Evolutionary conservation across 2,888 invertebrate species (phyloP), one percentile per base, ranked within the genome.

Genomic region (Bombylius major): DNA sequence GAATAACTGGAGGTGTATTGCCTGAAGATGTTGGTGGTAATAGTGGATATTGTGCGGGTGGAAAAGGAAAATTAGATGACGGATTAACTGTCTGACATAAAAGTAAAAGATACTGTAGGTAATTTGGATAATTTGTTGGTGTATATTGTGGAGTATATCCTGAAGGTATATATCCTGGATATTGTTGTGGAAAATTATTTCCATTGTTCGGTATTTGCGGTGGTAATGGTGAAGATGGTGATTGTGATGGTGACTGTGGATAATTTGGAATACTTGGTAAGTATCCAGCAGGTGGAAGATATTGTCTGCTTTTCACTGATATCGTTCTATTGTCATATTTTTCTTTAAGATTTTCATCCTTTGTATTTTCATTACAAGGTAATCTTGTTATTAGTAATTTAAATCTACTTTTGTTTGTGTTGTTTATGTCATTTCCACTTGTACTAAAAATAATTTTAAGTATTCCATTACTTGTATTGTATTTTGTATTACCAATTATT

Each of bases 321-420:
- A 23, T 23, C 23, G 23, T 23, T 23, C 23, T 23, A 23, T 23
- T 23, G 23, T 23, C 3, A 23, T 23, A 23, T 1, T 23, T 23
- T 23, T 23, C 23, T 23, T 23, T 1, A 23, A 23, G 23, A 23
- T 23, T 23, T 23, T 23, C 23, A 23, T 23, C 23, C 23, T 23
- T 23, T 23, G 23, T 23, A 23, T 23, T 23, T 23, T 23, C 23
- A 23, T 23, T 23, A 23, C 78, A 78, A 1, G 77, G 72, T 58
- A 73, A 62, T 34, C 79, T 72, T 0, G 77, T 79, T 1, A 82
- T 72, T 46, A 79, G 64, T 60, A 82, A 70, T 48, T 75, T 75
- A 62, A 79, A 82, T 3, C 79, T 71, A 2, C 61, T 65, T 9
- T 70, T 69, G 0, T 67, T 64, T 1, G 66, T 67, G 11, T 64